Evolutionary conservation across 2,888 invertebrate species (phyloP), one percentile per base, ranked within the genome.

Genomic region (Girardia tigrina): DNA sequence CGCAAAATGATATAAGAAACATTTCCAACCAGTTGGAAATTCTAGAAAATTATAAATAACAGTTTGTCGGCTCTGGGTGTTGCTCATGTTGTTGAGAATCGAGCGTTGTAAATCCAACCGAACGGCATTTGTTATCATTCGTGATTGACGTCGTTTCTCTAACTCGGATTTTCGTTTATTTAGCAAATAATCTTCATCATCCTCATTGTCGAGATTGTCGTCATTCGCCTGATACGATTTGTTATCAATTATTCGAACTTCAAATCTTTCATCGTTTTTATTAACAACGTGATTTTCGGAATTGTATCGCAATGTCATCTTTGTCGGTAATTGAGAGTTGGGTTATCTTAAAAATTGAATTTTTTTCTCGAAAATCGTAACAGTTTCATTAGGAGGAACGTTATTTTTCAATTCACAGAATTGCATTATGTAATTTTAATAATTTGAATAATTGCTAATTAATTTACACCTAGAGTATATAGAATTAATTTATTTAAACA

Each of bases 1-100:
- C 80, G 89, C 88, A 85, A 89, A 90, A 86, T 90, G 90, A 85
- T 90, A 90, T 81, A 90, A 84, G 86, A 91, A 90, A 84, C 90
- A 91, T 80, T 89, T 86, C 90, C 90, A 90, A 77, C 90, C 90
- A 26, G 88, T 88, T 0, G 90, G 90, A 82, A 90, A 88, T 82
- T 90, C 90, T 79, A 90, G 86, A 84, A 90, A 90, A 81, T 90
- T 90, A 85, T 91, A 91, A 77, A 90, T 88, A 81, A 27, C 6
- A 1, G 75, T 69, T 26, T 72, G 56, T 56, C 56, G 56, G 23
- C 56, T 56, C n/a, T 56, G 56, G 4, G 56, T 56, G n/a, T 56
- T 56, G 56, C 23, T 56, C n/a, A 16, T 16, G n/a, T 56, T n/a
- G 23, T 56, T 56, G 8, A 56, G 56, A 56, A 56, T 56, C 56